A percentile compares a stretch with the other conserved stretches of the same genome.
Conservation (phyloP, 1,140 invertebrate species). For the Drosophila oshimai region DNA sequence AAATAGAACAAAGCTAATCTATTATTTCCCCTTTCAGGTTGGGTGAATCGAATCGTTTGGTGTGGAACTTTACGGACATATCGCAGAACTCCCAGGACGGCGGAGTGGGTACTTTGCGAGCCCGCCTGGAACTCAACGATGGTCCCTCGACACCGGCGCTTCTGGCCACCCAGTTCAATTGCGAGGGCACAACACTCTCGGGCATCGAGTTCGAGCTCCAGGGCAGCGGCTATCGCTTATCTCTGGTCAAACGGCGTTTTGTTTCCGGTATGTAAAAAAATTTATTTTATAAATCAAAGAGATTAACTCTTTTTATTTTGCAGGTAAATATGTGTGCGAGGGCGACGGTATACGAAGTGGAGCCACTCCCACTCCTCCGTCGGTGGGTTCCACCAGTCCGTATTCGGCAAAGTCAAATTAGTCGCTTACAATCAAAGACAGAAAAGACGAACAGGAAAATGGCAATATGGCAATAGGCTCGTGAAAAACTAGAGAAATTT, state of each 20-base stretch:
- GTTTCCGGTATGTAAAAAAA: slow-evolving; percentile 89
- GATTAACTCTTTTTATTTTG: slow-evolving; percentile 26
- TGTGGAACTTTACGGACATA: slow-evolving; percentile 96
- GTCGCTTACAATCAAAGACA: slow-evolving; percentile 13
- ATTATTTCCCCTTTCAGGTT: slow-evolving; percentile 85
- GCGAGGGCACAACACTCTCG: slow-evolving; percentile 96
- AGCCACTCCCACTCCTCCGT: slow-evolving; percentile 80
- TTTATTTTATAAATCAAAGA: not conserved
- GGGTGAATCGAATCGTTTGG: slow-evolving; percentile 90
- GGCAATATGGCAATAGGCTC: slow-evolving; percentile 62
- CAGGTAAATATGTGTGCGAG: slow-evolving; percentile 94
- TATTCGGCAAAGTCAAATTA: slow-evolving; percentile 82
- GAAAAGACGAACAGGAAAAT: slow-evolving; percentile 37
- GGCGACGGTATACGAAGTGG: slow-evolving; percentile 85
- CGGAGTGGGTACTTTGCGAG: slow-evolving; percentile 94
- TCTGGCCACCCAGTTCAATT: slow-evolving; percentile 96
- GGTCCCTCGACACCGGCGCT: slow-evolving; percentile 92
- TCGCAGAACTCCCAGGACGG: slow-evolving; percentile 94
- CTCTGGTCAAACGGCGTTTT: slow-evolving; percentile 96
- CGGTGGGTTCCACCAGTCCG: slow-evolving; percentile 82
- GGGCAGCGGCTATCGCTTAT: slow-evolving; percentile 94
- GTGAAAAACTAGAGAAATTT: slow-evolving; percentile 67
- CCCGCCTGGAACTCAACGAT: slow-evolving; percentile 91
- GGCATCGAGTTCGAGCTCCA: slow-evolving; percentile 96
- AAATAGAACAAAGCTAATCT: too few species aligned